A percentile compares a stretch with the other conserved stretches of the same genome.
Conservation (phyloP, 2,888 invertebrate genomes). For the Lasioglossum pauxillum region DNA sequence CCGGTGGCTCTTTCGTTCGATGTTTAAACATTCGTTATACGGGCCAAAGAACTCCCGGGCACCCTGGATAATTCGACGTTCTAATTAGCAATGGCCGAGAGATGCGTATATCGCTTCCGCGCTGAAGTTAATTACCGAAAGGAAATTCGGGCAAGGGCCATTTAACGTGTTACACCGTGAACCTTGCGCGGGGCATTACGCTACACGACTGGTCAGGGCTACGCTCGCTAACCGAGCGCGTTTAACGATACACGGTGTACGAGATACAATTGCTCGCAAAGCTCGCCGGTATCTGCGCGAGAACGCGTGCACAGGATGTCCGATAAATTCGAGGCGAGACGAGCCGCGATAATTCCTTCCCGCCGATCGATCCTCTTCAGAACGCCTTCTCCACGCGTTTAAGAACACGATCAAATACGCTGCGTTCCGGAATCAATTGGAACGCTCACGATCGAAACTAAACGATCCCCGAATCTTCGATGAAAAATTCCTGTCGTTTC, state of each 20-base stretch:
- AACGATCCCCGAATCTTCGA: neutral
- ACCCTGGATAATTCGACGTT: constrained; percentile 56
- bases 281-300: constrained; percentile 39
- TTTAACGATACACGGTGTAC: constrained; percentile 61
- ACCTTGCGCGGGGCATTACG: constrained; percentile 62
- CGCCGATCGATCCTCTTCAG: constrained; percentile 16
- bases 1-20: constrained; percentile 32
- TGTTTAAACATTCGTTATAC: constrained; percentile 60
- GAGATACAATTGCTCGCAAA: constrained; percentile 49
- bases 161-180: constrained; percentile 70
- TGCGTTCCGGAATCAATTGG: neutral
- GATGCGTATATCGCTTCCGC: constrained; percentile 65
- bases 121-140: constrained; percentile 72
- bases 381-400: neutral
- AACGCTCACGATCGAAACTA: neutral
- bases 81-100: constrained; percentile 62
- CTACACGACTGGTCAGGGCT: constrained; percentile 60
- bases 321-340: constrained; percentile 52
- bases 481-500: neutral
- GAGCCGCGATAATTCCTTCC: constrained; percentile 45
- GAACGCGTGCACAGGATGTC: constrained; percentile 44
- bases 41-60: constrained; percentile 48
- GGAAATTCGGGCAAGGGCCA: constrained; percentile 67
- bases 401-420: neutral
- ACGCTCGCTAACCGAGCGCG: constrained; percentile 61